Evolutionary conservation across 2,797 vertebrate species (phyloP).

Genomic region (Botia almorhae): DNA sequence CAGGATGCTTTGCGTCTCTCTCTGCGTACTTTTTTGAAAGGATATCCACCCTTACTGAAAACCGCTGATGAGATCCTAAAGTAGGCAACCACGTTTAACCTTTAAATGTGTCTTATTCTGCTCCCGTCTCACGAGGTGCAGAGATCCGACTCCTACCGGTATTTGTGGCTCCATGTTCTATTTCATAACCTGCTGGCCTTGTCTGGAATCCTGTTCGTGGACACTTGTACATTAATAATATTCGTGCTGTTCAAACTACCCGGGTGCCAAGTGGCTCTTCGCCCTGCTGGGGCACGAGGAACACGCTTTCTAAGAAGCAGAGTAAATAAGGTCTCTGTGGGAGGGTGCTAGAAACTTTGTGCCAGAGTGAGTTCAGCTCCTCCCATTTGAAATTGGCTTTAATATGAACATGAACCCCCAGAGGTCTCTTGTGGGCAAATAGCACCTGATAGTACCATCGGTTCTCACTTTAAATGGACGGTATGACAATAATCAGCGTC

Average conservation of each 20-base stretch:
- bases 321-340: conserved; percentile 31
- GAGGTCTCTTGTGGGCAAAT: conserved; percentile 4
- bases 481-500: conserved; percentile 16
- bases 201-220: background rate
- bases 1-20: background rate
- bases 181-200: conserved; percentile 21
- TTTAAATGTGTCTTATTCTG: background rate
- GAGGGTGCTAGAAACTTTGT: background rate
- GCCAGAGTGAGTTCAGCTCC: background rate
- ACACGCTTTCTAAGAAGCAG: conserved; percentile 38
- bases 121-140: conserved; percentile 1
- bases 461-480: conserved; percentile 19
- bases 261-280: background rate
- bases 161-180: conserved; percentile 20
- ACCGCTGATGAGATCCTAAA: no score
- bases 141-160: conserved; percentile 16
- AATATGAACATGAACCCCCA: background rate
- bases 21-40: no score
- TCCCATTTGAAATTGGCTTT: conserved; percentile 15
- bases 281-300: background rate
- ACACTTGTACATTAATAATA: background rate
- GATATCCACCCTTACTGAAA: background rate
- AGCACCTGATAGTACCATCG: conserved; percentile 31
- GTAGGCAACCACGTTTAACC: background rate
- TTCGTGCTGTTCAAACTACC: conserved; percentile 12